Evolutionary conservation across 2,888 invertebrate genomes (phyloP).

Genomic region (Pristionchus entomophagus): DNA sequence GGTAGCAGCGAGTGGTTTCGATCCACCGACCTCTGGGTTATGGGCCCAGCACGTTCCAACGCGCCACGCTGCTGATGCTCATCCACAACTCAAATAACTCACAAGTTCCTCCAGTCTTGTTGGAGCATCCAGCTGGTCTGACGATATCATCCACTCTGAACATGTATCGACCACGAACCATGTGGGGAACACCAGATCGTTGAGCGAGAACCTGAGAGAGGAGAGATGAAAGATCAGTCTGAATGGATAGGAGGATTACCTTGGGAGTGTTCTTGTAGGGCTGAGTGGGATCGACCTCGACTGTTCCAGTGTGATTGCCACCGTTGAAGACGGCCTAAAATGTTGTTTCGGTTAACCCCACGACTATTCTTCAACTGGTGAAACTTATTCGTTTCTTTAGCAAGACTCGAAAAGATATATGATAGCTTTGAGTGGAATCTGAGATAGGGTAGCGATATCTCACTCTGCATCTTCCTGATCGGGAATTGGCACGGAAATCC

Average conservation of each 20-base stretch:
- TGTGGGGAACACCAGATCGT: slow-evolving; percentile 75
- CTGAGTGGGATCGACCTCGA: slow-evolving; percentile 74
- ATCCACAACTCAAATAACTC: slow-evolving; percentile 38
- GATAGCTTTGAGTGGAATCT: no score
- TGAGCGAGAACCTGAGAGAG: slow-evolving; percentile 62
- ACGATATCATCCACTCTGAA: slow-evolving; percentile 96
- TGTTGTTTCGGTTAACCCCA: no score
- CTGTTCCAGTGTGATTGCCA: slow-evolving; percentile 75
- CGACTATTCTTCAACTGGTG: neutral
- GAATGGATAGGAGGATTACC: slow-evolving; percentile 48
- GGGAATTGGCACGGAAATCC: slow-evolving; percentile 73
- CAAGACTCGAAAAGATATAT: no score
- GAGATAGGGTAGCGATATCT: no score
- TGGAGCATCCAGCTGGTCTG: slow-evolving; percentile 88
- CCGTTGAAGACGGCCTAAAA: slow-evolving; percentile 75
- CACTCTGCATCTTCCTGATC: slow-evolving; percentile 71
- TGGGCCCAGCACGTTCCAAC: slow-evolving; percentile 85
- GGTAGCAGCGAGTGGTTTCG: slow-evolving; percentile 75
- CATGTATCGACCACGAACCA: slow-evolving; percentile 86
- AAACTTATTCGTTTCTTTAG: neutral
- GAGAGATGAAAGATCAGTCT: slow-evolving; percentile 46
- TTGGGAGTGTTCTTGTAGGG: slow-evolving; percentile 74
- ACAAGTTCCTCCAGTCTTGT: slow-evolving; percentile 76
- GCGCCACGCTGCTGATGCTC: slow-evolving; percentile 62
- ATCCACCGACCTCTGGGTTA: slow-evolving; percentile 90